Base-by-base conservation (phyloP, 2,888 invertebrate genomes). In the Embidobia sp. region DNA sequence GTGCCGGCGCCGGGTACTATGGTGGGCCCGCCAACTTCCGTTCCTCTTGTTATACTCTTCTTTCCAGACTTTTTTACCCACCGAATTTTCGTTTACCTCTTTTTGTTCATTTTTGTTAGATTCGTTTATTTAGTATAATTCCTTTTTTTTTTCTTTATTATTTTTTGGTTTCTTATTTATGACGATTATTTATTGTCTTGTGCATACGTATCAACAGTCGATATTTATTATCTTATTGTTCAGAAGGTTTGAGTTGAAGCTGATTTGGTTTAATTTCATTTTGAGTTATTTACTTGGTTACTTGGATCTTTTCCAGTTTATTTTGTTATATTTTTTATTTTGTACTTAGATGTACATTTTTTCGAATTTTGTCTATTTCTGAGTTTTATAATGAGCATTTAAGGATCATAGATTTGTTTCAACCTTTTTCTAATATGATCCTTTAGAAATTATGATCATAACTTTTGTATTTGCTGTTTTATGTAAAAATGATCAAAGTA, bases 1-100 rank as follows among this genome's bases (percentile, higher is more conserved):
- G 88, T 89, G 88, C 89, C 88, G 88, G 84, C 86, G 88, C 88
- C 88, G 87, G 89, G 86, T 85, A 88, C 87, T 85, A 89, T 88
- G 90, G 90, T 90, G 90, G 90, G 90, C 88, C 87, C 87, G 86
- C 87, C 87, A 86, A 85, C 29, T 80, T 83, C 87, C 88, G 86
- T 88, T 87, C 88, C 88, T 88, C 85, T 87, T 87, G 86, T 88
- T 53, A 15, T 63, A 26, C 10, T 70, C 66, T 75, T 80, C 40
- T 72, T 73, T 13, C 57, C 19, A 18, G 44, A 42, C 42, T 51
- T 77, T 59, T 70, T 73, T 40, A 19, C n/a, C n/a, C n/a, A n/a
- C n/a, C n/a, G n/a, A n/a, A n/a, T n/a, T n/a, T n/a, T n/a, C n/a
- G n/a, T n/a, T n/a, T n/a, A n/a, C 26, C 10, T 79, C 79, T 80